A percentile compares a stretch with the other conserved stretches of the same genome.
Evolutionary conservation across 2,888 invertebrate species (phyloP).

Genomic region (Oscheius onirici): DNA sequence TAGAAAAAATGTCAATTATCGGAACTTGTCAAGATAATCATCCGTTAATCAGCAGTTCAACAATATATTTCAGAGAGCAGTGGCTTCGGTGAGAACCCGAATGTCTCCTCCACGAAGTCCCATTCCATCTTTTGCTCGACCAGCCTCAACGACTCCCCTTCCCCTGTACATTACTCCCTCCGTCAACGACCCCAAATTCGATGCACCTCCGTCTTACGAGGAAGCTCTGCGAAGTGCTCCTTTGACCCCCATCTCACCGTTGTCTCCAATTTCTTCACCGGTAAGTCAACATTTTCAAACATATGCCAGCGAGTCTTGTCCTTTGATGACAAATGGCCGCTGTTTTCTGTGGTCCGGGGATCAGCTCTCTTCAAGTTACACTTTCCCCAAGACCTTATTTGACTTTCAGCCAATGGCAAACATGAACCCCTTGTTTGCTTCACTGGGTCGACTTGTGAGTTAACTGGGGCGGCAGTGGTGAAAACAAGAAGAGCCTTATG

Average conservation of each 20-base stretch:
- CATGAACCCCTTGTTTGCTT: slow-evolving; percentile 8
- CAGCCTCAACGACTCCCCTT: slow-evolving; percentile 29
- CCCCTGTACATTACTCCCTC: slow-evolving; percentile 44
- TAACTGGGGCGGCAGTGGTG: too few relatives aligned
- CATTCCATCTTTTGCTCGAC: slow-evolving; percentile 28
- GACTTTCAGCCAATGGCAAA: slow-evolving; percentile 18
- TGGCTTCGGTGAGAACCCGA: slow-evolving; percentile 12
- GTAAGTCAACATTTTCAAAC: slow-evolving; percentile 2
- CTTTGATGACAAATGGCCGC: background rate
- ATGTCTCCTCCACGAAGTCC: slow-evolving; percentile 24
- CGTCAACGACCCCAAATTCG: slow-evolving; percentile 48
- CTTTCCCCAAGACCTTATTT: slow-evolving; percentile 17
- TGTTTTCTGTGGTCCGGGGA: background rate
- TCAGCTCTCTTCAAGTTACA: slow-evolving; percentile 21
- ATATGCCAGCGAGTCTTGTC: background rate
- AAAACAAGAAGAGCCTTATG: too few relatives aligned
- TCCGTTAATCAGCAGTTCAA: too few relatives aligned
- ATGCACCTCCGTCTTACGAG: slow-evolving; percentile 52
- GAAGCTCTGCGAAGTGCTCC: slow-evolving; percentile 44
- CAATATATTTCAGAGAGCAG: slow-evolving; percentile 16
- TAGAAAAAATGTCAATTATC: too few relatives aligned
- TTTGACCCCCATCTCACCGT: slow-evolving; percentile 17
- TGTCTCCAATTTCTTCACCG: slow-evolving; percentile 1
- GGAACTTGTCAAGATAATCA: too few relatives aligned
- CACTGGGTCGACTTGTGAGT: background rate